Percentiles rank a stretch among this genome's conserved stretches.
These are phyloP conservation scores for Drosophila leontia DNA, from an alignment of 1,140 invertebrate species.

Conservation along the genomic window DNA sequence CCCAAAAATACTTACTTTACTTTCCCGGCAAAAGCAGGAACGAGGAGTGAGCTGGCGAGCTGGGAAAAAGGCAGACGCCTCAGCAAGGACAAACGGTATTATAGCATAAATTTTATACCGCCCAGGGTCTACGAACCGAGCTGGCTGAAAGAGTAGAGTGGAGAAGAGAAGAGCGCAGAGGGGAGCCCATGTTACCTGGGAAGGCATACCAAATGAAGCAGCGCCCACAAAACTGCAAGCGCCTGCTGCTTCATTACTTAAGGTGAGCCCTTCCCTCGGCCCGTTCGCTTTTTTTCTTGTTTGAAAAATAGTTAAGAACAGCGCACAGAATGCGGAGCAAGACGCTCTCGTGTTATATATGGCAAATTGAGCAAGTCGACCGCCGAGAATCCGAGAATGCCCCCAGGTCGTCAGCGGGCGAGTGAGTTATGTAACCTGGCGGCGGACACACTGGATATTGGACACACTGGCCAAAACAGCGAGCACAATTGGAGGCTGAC, in stretches of 20 bases:
- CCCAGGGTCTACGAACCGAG: constrained; percentile 74
- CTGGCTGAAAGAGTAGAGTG: constrained; percentile 1
- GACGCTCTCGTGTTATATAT: constrained; percentile 69
- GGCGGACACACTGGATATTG: constrained; percentile 23
- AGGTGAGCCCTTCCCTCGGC: constrained; percentile 14
- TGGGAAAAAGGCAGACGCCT: constrained; percentile 45
- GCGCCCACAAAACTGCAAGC: constrained; percentile 77
- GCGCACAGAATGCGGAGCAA: constrained; percentile 27
- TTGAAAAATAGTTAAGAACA: constrained; percentile 79
- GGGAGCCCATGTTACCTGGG: constrained; percentile 26
- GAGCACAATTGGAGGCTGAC: constrained; percentile 59
- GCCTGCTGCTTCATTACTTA: constrained; percentile 79
- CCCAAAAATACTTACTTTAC: constrained; percentile 84
- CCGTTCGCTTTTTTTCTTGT: constrained; percentile 33
- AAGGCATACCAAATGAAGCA: constrained; percentile 78
- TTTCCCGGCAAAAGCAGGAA: constrained; percentile 27
- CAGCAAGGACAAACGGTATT: constrained; percentile 77
- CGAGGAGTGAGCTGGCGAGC: background rate
- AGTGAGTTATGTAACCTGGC: constrained; percentile 77
- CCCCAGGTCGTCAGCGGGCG: constrained; percentile 65
- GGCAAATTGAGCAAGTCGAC: constrained; percentile 79
- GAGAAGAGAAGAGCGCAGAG: background rate
- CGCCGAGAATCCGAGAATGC: constrained; percentile 76
- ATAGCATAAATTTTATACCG: constrained; percentile 83
- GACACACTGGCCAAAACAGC: constrained; percentile 55